These are phyloP conservation scores for Drosophila dunni DNA, from an alignment of 1,140 invertebrate genomes.

Conservation along the genomic window DNA sequence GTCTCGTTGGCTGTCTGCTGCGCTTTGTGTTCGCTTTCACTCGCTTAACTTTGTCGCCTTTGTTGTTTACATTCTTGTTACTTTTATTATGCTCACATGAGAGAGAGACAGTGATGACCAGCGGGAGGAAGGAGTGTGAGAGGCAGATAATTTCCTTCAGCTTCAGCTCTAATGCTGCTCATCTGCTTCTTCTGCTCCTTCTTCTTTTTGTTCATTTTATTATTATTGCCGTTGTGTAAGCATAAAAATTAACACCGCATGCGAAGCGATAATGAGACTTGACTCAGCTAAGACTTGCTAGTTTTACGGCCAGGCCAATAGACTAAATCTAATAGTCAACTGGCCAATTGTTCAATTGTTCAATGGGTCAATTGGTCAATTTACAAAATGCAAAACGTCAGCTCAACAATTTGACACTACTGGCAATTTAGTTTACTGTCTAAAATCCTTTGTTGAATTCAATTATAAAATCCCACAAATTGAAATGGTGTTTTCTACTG, in stretches of 20 bases:
- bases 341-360: not conserved
- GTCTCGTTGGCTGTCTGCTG: constrained; percentile 47
- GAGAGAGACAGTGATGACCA: not conserved
- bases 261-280: constrained; percentile 45
- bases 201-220: not conserved
- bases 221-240: constrained; percentile 18
- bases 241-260: constrained; percentile 55
- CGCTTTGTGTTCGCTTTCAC: constrained; percentile 66
- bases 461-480: too few relatives aligned
- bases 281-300: constrained; percentile 1
- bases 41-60: constrained; percentile 66
- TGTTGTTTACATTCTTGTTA: constrained; percentile 57
- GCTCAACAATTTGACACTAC: not conserved
- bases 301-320: constrained; percentile 11
- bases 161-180: constrained; percentile 20
- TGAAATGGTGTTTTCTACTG: too few relatives aligned
- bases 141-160: constrained; percentile 20
- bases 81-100: constrained; percentile 35
- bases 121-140: not conserved
- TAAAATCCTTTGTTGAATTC: too few relatives aligned
- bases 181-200: not conserved
- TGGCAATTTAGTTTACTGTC: not conserved
- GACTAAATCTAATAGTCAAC: constrained; percentile 7
- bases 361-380: not conserved
- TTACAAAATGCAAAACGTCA: constrained; percentile 8